Evolutionary conservation across 2,113 vertebrate genomes (phyloP).

Genomic region (Brachyistius frenatus): DNA sequence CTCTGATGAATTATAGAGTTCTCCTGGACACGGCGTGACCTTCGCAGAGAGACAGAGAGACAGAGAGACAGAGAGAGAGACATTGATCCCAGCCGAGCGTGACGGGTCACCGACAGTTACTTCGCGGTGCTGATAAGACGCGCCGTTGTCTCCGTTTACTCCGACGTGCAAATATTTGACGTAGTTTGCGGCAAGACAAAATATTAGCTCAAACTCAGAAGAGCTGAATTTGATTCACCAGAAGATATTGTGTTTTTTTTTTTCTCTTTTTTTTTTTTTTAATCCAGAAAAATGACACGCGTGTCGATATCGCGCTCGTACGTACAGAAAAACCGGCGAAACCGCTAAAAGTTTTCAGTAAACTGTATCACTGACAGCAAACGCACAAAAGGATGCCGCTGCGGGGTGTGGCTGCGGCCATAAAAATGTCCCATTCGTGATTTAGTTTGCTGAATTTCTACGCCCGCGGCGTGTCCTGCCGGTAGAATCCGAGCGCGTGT

Average conservation of each 20-base stretch:
- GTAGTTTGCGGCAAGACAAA: slow-evolving; percentile 43
- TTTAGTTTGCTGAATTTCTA: too few relatives aligned
- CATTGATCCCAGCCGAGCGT: slow-evolving; percentile 29
- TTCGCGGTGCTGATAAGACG: slow-evolving; percentile 58
- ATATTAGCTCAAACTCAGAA: slow-evolving; percentile 20
- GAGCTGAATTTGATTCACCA: background rate
- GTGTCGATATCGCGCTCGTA: too few relatives aligned
- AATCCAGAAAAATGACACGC: too few relatives aligned
- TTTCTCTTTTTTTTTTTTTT: background rate
- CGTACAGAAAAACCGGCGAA: too few relatives aligned
- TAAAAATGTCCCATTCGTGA: slow-evolving; percentile 13
- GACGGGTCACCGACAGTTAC: slow-evolving; percentile 58
- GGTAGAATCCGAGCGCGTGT: too few relatives aligned
- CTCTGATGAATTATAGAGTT: slow-evolving; percentile 57
- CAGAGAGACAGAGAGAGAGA: slow-evolving; percentile 28
- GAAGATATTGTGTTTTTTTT: background rate
- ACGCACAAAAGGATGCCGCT: too few relatives aligned
- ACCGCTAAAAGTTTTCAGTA: too few relatives aligned
- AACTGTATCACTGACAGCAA: too few relatives aligned
- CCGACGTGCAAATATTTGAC: slow-evolving; percentile 59
- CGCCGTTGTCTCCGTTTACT: slow-evolving; percentile 47
- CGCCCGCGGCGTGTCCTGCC: too few relatives aligned
- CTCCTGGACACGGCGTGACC: slow-evolving; percentile 59
- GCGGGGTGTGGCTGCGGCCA: background rate
- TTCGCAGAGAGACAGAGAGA: slow-evolving; percentile 54